Evolutionary conservation across 2,888 invertebrate species (phyloP), one percentile per base, ranked within the genome.

Genomic region (Apamea monoglypha): DNA sequence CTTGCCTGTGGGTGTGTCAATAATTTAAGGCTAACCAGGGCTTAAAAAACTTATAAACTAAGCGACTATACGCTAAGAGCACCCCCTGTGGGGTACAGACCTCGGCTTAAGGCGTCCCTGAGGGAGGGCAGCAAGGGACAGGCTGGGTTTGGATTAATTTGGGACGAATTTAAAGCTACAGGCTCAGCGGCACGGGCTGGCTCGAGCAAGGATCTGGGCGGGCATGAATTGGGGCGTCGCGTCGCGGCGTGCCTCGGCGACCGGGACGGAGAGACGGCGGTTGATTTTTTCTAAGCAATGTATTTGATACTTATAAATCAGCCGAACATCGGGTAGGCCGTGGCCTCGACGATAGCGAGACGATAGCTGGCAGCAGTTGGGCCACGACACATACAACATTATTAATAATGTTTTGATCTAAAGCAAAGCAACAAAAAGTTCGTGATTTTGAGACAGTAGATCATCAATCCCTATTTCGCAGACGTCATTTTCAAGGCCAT

Each of bases 401-500:
- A 29, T 29, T 8, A 29, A 29, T 10, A 32, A 32, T 32, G 32
- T 21, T 21, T 63, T 21, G 12, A 32, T 66, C 36, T 66, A 36
- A 66, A 25, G 36, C 50, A 44, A 18, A 61, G 18, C 14, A 14
- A 44, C 32, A 61, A 32, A n/a, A 50, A 59, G 10, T 44, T 12
- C 5, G 5, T 36, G 14, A 47, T n/a, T 59, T 18, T n/a, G 0
- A 40, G 12, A 29, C 14, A 12, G 21, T 25, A 36, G 4, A 47
- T 14, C 40, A 71, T 74, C 7, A 72, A 80, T 61, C 16, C 10
- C 12, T 32, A 50, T 66, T 61, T 16, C 0, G 0, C 14, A 1
- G 29, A 59, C 71, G 76, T 64, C 16, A 10, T 64, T 71, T 63
- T 74, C 32, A 63, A 61, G 32, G 80, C 74, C 70, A 36, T 56